These are phyloP conservation scores for Picus viridis DNA, from an alignment of 2,797 vertebrate genomes.

Conservation along the genomic window DNA sequence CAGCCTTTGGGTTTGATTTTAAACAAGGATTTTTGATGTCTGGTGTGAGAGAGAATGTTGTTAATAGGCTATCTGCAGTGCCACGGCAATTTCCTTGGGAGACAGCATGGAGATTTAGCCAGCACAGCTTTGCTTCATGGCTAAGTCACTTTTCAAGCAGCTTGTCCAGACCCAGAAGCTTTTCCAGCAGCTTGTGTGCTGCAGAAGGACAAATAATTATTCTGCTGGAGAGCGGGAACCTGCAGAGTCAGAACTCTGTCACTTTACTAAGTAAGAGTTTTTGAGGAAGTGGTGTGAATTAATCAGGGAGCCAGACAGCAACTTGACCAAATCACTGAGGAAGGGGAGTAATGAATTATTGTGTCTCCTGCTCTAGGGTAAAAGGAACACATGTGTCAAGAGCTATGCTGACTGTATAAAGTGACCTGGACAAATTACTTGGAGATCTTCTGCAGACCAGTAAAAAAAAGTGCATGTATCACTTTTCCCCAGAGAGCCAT, in stretches of 20 bases:
- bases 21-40: background rate
- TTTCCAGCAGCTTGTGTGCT: conserved; percentile 3
- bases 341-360: conserved; percentile 36
- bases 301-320: conserved; percentile 58
- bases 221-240: conserved; percentile 22
- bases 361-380: background rate
- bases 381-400: conserved; percentile 41
- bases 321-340: conserved; percentile 56
- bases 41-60: background rate
- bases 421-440: conserved; percentile 38
- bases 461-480: background rate
- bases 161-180: conserved; percentile 9
- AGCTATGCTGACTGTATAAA: conserved; percentile 45
- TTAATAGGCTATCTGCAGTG: background rate
- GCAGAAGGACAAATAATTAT: conserved; percentile 18
- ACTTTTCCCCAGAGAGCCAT: conserved; percentile 17
- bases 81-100: background rate
- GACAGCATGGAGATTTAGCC: background rate
- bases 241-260: conserved; percentile 33
- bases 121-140: background rate
- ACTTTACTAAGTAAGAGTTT: conserved; percentile 52
- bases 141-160: conserved; percentile 1
- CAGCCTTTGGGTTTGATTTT: background rate
- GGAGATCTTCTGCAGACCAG: background rate
- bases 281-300: conserved; percentile 63